phyloP scores from a whole-genome alignment of 2,888 invertebrate genomes.

The Meghimatium bilineatum region DNA sequence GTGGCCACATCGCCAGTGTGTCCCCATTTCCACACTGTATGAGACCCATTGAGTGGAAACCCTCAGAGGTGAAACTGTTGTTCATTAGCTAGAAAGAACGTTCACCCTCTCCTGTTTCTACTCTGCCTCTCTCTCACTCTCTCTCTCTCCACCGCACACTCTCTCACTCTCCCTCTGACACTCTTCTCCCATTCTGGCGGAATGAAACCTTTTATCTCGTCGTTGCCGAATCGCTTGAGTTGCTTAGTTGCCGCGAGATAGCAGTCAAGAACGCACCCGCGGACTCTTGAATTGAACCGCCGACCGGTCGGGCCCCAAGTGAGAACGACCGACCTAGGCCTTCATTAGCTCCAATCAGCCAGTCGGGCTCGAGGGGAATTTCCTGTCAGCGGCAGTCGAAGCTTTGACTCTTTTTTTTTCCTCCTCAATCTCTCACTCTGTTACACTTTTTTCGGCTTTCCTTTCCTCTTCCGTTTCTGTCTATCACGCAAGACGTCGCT shows the following conservation, averaged over 20 bases:
- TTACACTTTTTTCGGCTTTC: neutral
- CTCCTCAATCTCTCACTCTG: neutral
- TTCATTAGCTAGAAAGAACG: neutral
- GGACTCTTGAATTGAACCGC: slow-evolving; percentile 29
- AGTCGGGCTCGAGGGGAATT: slow-evolving; percentile 42
- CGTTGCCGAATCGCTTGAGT: slow-evolving; percentile 33
- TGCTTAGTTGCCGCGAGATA: slow-evolving; percentile 33
- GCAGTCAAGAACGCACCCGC: slow-evolving; percentile 32
- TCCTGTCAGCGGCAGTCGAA: slow-evolving; percentile 37
- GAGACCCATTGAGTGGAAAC: neutral
- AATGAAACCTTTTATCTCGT: neutral
- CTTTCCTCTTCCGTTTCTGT: neutral
- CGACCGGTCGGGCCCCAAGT: slow-evolving; percentile 34
- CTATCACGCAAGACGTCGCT: neutral
- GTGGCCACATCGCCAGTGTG: too few relatives aligned
- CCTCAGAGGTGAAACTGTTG: neutral
- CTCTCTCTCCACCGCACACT: slow-evolving; percentile 21
- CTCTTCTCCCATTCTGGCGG: neutral
- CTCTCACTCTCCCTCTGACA: neutral
- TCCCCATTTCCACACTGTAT: neutral
- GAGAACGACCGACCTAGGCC: slow-evolving; percentile 41
- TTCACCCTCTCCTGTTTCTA: neutral
- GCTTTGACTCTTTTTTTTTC: slow-evolving; percentile 7
- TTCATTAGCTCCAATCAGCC: slow-evolving; percentile 48
- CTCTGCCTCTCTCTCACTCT: neutral